Base-by-base conservation (phyloP, 2,888 invertebrate genomes). In the Scaptomyza caliginosa region DNA sequence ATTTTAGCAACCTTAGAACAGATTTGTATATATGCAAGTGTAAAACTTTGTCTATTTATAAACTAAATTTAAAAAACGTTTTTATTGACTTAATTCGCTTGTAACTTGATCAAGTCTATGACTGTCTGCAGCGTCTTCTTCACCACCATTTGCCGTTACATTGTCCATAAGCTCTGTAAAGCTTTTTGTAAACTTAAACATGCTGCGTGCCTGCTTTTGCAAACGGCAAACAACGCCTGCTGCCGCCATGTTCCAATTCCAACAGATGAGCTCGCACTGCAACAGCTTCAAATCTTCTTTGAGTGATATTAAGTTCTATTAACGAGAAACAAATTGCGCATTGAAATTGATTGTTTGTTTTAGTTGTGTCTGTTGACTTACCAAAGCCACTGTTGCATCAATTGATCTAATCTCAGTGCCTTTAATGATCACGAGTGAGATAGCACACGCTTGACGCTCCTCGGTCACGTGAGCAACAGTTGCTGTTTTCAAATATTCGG, bases 391-490 rank as follows among this genome's bases (percentile, higher is more conserved):
- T 1, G 94, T 94, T 4, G 93, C 92, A 87, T 94, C 94, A 70
- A 94, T 93, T 72, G 92, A 92, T 51, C 91, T 91, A 26, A 94
- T 91, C 73, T 93, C 93, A 67, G 91, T 91, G n/a, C 94, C 97
- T 92, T 96, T 96, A 45, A 97, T 94, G 49, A 97, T 95, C 63
- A 96, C 95, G 39, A 94, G 50, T 74, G 91, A 88, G 81, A 93
- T 92, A 64, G 92, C 92, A 57, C 93, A 92, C 40, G 45, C 34
- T 74, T 93, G n/a, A n/a, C n/a, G 93, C n/a, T 1, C 45, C 8
- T 93, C 92, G 16, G 93, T 95, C 13, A 94, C 95, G 92, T 96
- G 96, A 86, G 94, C 94, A 63, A 97, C 94, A 68, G 95, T 93
- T 87, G 93, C 92, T 13, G 78, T 72, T 76, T 93, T 93, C 79